phyloP scores from a whole-genome alignment of 2,113 vertebrate species.

The Leuciscus idus region DNA sequence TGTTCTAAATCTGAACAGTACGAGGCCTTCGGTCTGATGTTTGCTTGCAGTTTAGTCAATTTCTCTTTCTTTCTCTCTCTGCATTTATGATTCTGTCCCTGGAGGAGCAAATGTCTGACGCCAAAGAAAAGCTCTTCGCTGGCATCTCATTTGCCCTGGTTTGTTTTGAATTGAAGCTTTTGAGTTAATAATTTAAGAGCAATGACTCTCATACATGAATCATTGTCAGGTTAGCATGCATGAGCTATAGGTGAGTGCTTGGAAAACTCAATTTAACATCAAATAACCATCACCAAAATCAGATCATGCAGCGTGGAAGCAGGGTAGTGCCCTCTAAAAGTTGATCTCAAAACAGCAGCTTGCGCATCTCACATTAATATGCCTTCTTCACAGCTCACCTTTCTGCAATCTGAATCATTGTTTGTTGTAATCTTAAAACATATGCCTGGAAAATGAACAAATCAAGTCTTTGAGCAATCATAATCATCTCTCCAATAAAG shows the following conservation, averaged over 20 bases:
- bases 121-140: conserved; percentile 15
- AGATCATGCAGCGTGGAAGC: background rate
- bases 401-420: background rate
- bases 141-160: background rate
- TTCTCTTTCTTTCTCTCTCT: conserved; percentile 17
- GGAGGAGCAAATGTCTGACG: background rate
- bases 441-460: background rate
- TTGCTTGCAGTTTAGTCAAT: background rate
- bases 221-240: conserved; percentile 35
- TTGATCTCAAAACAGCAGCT: background rate
- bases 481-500: conserved; percentile 32
- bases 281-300: conserved; percentile 22
- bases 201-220: conserved; percentile 37
- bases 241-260: conserved; percentile 21
- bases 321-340: background rate
- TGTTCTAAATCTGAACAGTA: background rate
- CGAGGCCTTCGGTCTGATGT: background rate
- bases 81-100: background rate
- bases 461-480: conserved; percentile 25
- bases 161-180: conserved; percentile 27
- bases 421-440: background rate
- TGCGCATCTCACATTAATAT: background rate
- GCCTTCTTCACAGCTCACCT: background rate
- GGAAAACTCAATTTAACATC: conserved; percentile 34
- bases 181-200: conserved; percentile 40